These are phyloP conservation scores for Oceanodroma tethys DNA, from an alignment of 2,113 vertebrate species.

Conservation along the genomic window DNA sequence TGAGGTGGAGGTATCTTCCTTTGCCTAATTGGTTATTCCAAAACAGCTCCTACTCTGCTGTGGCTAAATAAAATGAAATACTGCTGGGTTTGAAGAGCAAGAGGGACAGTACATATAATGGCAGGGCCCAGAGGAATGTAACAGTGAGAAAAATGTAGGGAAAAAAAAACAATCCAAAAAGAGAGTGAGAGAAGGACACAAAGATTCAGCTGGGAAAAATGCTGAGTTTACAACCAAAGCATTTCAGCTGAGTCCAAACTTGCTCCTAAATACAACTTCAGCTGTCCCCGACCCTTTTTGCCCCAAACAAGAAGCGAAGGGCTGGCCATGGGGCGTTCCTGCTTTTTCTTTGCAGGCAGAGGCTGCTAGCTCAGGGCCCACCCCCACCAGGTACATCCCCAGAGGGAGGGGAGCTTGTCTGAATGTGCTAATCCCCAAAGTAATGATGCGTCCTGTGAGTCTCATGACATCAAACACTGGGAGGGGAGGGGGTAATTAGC, in stretches of 20 bases:
- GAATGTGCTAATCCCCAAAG: slow-evolving; percentile 18
- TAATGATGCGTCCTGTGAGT: neutral
- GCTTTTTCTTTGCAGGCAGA: neutral
- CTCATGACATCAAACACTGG: slow-evolving; percentile 49
- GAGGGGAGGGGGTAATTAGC: slow-evolving; percentile 37
- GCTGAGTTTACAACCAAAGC: neutral
- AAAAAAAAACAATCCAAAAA: neutral
- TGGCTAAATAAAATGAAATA: neutral
- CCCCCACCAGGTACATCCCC: neutral
- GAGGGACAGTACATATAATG: neutral
- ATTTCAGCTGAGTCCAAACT: neutral
- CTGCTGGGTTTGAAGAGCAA: neutral
- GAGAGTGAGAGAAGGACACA: neutral
- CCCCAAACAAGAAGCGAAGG: neutral
- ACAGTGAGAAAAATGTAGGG: neutral
- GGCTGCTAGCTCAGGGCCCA: neutral
- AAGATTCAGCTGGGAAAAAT: neutral
- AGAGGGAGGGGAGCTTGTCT: neutral
- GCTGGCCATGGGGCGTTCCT: neutral
- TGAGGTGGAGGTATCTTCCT: neutral
- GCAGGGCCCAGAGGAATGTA: neutral
- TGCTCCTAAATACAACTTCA: neutral
- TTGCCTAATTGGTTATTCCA: neutral
- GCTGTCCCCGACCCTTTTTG: fast-evolving
- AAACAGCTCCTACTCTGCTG: neutral